Evolutionary conservation across 2,888 invertebrate species (phyloP), one percentile per base, ranked within the genome.

Genomic region (Meta bourneti): DNA sequence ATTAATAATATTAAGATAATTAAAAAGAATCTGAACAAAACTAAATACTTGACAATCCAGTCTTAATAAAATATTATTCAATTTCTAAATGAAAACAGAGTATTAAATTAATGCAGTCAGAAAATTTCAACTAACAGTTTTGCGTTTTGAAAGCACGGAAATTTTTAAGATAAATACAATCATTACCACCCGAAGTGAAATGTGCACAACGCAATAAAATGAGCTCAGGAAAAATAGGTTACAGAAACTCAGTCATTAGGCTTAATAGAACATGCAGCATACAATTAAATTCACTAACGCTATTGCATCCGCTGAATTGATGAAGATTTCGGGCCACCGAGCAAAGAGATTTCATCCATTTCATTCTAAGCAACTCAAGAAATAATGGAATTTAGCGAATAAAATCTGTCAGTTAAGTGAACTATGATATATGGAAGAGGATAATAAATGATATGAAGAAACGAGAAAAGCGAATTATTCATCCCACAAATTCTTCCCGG

Each of bases 391-490:
- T 72, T 48, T 34, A 52, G 71, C 34, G 80, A 87, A 87, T 70
- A 72, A 79, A 87, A 48, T 87, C 79, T 87, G 87, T 48, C 87
- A 54, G 52, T 71, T 87, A 54, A 87, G 34, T 79, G 72, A 72
- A 34, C 72, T 70, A 52, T 87, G 87, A 80, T 87, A n/a, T 78
- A 79, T 78, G 78, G 51, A 71, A 70, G 49, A 19, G 5, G 19
- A 77, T 79, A 86, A 86, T 79, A 80, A 80, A 79, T 87, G 79
- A 80, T 72, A 54, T 8, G n/a, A 74, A 52, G 34, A 54, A 75
- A 74, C 34, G 75, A 54, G 13, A 72, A 51, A 20, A 87, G 72
- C 54, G 79, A 80, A 79, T 80, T 49, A 87, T 80, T 87, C 84
- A 48, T 72, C 72, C 72, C 9, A 5, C 6, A 49, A 78, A 84